phyloP scores from a whole-genome alignment of 2,888 invertebrate species.

The Ceramica pisi region DNA sequence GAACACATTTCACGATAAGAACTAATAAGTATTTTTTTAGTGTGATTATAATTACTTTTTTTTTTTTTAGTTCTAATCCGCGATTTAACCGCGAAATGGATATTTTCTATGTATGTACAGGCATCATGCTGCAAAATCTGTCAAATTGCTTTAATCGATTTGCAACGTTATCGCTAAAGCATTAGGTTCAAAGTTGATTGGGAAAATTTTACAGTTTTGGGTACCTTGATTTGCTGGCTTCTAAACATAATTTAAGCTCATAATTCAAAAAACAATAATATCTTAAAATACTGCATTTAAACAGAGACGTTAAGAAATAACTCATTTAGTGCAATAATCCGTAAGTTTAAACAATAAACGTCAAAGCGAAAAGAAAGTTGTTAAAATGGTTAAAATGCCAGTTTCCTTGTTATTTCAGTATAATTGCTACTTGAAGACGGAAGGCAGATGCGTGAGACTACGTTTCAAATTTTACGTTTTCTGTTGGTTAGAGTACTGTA shows the following conservation, averaged over 20 bases:
- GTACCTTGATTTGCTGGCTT: no score
- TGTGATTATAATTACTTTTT: no score
- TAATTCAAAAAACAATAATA: not conserved
- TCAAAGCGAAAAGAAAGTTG: constrained; percentile 75
- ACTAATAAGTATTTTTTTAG: no score
- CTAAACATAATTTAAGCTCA: not conserved
- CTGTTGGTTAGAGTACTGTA: constrained; percentile 65
- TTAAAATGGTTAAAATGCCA: constrained; percentile 82
- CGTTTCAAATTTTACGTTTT: constrained; percentile 83
- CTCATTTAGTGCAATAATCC: constrained; percentile 43
- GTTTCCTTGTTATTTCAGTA: constrained; percentile 81
- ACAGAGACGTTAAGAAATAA: constrained; percentile 32
- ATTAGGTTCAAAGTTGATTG: no score
- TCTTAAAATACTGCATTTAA: constrained; percentile 22
- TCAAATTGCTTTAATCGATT: no score
- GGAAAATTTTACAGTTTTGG: no score
- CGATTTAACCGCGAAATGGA: no score
- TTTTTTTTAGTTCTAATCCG: no score
- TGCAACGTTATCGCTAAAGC: no score
- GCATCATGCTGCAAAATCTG: no score
- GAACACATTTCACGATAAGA: no score
- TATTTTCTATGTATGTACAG: not conserved
- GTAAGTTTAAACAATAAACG: constrained; percentile 34
- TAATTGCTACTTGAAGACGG: constrained; percentile 85
- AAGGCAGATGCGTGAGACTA: constrained; percentile 88